A percentile compares a stretch with the other conserved stretches of the same genome.
Evolutionary conservation across 2,797 vertebrate species (phyloP).

Genomic region (Esox lucius): DNA sequence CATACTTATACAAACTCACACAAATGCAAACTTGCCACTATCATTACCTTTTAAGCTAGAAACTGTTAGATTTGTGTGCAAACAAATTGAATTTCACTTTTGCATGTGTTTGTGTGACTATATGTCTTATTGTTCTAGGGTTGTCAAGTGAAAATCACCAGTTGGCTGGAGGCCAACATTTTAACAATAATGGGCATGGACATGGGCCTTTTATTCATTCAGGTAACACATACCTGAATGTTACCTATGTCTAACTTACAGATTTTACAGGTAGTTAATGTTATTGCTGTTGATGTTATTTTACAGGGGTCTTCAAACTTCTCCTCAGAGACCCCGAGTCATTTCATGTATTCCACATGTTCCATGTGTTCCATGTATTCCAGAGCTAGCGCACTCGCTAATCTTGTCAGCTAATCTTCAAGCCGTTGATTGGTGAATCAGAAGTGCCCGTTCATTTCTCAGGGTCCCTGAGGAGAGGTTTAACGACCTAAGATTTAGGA

Average conservation of each 20-base stretch:
- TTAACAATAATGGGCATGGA: conserved; percentile 55
- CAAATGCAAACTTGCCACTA: background rate
- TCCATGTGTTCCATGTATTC: background rate
- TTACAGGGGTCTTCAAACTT: too few species aligned
- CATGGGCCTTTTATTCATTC: conserved; percentile 47
- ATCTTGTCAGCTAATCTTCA: too few species aligned
- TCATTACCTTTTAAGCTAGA: too few species aligned
- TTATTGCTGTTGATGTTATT: background rate
- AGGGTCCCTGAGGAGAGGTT: too few species aligned
- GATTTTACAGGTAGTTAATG: background rate
- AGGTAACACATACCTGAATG: conserved; percentile 49
- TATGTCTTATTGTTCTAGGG: conserved; percentile 43
- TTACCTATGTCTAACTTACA: background rate
- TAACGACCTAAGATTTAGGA: too few species aligned
- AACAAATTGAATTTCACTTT: background rate
- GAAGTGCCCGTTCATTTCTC: too few species aligned
- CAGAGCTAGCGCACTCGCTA: too few species aligned
- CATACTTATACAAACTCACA: too few species aligned
- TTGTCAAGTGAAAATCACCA: conserved; percentile 41
- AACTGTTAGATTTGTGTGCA: too few species aligned
- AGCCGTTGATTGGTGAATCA: too few species aligned
- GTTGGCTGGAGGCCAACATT: conserved; percentile 59
- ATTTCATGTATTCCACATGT: too few species aligned
- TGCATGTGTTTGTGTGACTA: background rate
- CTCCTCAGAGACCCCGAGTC: too few species aligned